These are phyloP conservation scores for Tachystola acroxantha DNA, from an alignment of 2,888 invertebrate species.

Conservation along the genomic window DNA sequence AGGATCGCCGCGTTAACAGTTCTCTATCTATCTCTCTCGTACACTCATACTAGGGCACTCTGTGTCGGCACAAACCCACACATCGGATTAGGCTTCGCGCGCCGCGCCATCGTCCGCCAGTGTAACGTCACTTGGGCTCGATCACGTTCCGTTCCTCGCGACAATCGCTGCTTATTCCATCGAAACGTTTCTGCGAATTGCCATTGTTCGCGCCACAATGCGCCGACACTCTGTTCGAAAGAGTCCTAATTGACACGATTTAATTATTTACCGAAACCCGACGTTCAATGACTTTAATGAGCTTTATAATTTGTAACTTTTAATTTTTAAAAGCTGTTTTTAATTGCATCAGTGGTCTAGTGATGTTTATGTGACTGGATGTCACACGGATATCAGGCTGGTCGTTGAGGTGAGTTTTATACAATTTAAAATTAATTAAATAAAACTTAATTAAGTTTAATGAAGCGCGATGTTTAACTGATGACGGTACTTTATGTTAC, in stretches of 20 bases:
- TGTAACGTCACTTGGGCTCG: conserved; percentile 31
- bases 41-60: conserved; percentile 34
- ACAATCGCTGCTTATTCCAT: conserved; percentile 21
- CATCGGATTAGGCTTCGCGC: conserved; percentile 13
- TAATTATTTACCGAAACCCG: conserved; percentile 16
- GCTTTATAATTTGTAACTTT: conserved; percentile 14
- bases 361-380: conserved; percentile 27
- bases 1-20: conserved; percentile 73
- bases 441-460: conserved; percentile 13
- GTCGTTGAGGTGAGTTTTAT: conserved; percentile 19
- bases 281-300: conserved; percentile 14
- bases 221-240: conserved; percentile 35
- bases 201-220: conserved; percentile 48
- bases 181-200: conserved; percentile 23
- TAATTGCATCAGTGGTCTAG: conserved; percentile 17
- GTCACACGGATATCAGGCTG: conserved; percentile 26
- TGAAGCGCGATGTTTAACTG: conserved; percentile 15
- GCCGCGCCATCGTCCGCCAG: conserved; percentile 26
- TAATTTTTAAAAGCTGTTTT: conserved; percentile 21
- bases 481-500: conserved; percentile 10
- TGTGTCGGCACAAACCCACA: conserved; percentile 19
- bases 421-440: conserved; percentile 19
- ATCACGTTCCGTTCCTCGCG: conserved; percentile 31
- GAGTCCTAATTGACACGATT: conserved; percentile 30
- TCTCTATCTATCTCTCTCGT: conserved; percentile 53